Conservation (phyloP, 2,888 invertebrate genomes). For the Gisinianus flammeolus region DNA sequence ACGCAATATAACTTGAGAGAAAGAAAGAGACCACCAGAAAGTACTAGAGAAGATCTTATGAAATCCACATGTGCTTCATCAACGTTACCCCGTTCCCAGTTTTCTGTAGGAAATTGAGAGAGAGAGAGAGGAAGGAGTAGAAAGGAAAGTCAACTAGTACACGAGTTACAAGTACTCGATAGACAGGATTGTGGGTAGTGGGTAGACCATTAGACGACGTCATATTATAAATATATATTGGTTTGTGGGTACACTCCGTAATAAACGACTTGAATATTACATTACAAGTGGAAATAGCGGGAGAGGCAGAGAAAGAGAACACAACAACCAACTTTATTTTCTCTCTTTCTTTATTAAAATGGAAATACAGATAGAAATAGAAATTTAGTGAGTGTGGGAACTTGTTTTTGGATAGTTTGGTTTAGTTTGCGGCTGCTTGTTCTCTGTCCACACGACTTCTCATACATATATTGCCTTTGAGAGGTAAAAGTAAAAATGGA, state of each 20-base stretch:
- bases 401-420: not conserved
- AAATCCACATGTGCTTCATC: constrained; percentile 15
- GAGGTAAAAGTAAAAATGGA: not conserved
- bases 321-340: no score
- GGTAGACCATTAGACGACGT: constrained; percentile 5
- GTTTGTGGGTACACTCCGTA: not conserved
- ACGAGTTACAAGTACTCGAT: not conserved
- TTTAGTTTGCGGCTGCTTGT: no score
- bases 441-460: no score
- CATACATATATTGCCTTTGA: no score
- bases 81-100: no score
- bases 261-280: constrained; percentile 16
- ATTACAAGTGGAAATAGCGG: not conserved
- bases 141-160: not conserved
- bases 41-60: not conserved
- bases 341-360: not conserved
- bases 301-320: no score
- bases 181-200: not conserved
- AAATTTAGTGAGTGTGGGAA: not conserved
- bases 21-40: not conserved
- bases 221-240: constrained; percentile 42
- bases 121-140: no score
- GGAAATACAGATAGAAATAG: not conserved
- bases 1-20: not conserved
- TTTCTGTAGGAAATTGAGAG: no score